A percentile compares a stretch with the other conserved stretches of the same genome.
These are phyloP conservation scores for Parotocinclus haroldoi DNA, from an alignment of 2,797 vertebrate genomes.

Conservation along the genomic window DNA sequence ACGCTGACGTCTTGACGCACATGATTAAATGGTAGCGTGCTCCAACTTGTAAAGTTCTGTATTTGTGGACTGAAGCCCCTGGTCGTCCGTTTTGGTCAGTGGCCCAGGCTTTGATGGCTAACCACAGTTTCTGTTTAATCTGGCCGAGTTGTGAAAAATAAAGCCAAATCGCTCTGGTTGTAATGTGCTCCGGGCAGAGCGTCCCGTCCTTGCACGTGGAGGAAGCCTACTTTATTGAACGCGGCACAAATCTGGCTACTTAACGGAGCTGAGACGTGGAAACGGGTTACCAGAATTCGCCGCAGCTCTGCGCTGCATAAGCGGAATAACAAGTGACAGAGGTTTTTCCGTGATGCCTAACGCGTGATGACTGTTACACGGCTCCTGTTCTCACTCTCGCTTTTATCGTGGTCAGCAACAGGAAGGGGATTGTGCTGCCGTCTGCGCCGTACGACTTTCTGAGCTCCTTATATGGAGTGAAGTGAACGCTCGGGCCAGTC, in stretches of 20 bases:
- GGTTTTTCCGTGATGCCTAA: no score
- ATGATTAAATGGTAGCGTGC: background rate
- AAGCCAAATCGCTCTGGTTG: background rate
- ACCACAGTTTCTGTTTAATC: conserved; percentile 8
- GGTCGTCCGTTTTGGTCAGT: background rate
- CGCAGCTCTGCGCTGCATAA: background rate
- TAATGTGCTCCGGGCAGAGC: background rate
- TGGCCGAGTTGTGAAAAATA: background rate
- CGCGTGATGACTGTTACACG: no score
- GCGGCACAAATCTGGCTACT: background rate
- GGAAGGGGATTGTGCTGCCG: conserved; percentile 51
- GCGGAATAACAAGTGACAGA: background rate
- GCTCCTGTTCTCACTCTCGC: conserved; percentile 3
- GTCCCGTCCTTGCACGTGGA: conserved; percentile 3
- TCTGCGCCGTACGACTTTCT: conserved; percentile 40
- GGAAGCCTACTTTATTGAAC: conserved; percentile 4
- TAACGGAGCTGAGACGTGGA: background rate
- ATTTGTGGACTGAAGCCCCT: no score
- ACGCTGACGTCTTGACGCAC: background rate
- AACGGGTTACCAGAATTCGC: conserved; percentile 2
- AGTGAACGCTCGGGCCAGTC: background rate
- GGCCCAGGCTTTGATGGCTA: conserved; percentile 7
- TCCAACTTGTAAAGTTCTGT: background rate
- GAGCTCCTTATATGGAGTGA: conserved; percentile 61
- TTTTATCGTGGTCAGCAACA: conserved; percentile 58